A percentile compares a stretch with the other conserved stretches of the same genome.
Conservation (phyloP, 1,140 invertebrate genomes). For the Drosophila biarmipes region DNA sequence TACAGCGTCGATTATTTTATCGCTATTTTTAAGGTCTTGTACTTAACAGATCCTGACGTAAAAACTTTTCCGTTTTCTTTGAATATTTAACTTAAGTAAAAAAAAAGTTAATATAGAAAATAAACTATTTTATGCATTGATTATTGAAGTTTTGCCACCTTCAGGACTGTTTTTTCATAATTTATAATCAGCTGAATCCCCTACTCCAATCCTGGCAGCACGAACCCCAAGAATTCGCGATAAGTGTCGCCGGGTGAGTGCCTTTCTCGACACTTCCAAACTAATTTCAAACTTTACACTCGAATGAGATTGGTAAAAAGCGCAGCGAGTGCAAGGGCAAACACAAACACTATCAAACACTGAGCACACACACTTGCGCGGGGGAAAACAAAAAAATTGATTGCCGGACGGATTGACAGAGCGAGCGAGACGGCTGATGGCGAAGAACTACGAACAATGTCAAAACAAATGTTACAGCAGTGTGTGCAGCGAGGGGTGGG, state of each 20-base stretch:
- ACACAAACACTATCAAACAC: conserved; percentile 29
- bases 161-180: too few relatives aligned
- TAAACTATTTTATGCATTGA: too few relatives aligned
- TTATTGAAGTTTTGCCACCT: too few relatives aligned
- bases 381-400: conserved; percentile 23
- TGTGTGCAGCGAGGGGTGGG: background rate
- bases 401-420: conserved; percentile 32
- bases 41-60: too few relatives aligned
- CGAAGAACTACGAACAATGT: conserved; percentile 35
- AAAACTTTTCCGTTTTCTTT: too few relatives aligned
- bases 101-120: too few relatives aligned
- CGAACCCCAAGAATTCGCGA: background rate
- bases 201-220: background rate
- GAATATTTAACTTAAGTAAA: too few relatives aligned
- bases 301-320: conserved; percentile 25
- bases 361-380: conserved; percentile 7
- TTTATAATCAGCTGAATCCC: background rate
- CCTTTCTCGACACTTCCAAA: conserved; percentile 39
- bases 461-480: conserved; percentile 48
- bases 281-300: conserved; percentile 51
- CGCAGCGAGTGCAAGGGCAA: conserved; percentile 45
- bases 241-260: conserved; percentile 1
- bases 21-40: too few relatives aligned
- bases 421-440: conserved; percentile 16
- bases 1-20: too few relatives aligned